Percentiles rank a stretch among this genome's conserved stretches.
Conservation (phyloP, 2,113 vertebrate genomes). For the Leucopsar rothschildi region DNA sequence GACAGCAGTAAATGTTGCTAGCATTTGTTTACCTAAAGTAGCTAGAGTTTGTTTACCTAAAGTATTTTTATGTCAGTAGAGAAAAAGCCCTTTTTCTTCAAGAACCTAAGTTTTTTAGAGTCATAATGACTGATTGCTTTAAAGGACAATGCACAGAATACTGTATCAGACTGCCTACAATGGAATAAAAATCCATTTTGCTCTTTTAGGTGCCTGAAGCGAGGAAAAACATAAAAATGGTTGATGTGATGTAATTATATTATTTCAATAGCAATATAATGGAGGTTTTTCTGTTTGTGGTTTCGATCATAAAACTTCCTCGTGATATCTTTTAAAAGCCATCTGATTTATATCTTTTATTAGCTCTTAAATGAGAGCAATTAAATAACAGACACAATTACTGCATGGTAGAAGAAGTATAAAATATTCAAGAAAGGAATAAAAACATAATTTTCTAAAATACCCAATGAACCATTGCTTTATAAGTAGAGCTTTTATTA, state of each 20-base stretch:
- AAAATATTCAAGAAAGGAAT: constrained; percentile 10
- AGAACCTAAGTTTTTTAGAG: neutral
- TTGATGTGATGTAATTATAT: constrained; percentile 39
- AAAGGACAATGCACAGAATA: neutral
- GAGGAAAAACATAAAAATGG: constrained; percentile 3
- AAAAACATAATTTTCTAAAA: neutral
- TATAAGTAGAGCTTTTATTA: constrained; percentile 4
- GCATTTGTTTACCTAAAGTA: neutral
- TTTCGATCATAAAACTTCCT: neutral
- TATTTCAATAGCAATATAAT: neutral
- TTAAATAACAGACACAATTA: constrained; percentile 33
- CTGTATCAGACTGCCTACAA: neutral
- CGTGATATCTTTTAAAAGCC: neutral
- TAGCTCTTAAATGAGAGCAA: constrained; percentile 35
- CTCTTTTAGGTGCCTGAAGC: neutral
- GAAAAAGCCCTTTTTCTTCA: neutral
- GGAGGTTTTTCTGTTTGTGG: neutral
- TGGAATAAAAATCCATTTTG: neutral
- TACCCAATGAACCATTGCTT: neutral
- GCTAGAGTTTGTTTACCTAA: neutral
- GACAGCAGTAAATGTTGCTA: neutral
- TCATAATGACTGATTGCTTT: neutral
- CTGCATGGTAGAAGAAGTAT: neutral
- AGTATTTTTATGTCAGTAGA: neutral
- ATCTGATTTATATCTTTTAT: constrained; percentile 25